These are phyloP conservation scores for Oreotrochilus melanogaster DNA, from an alignment of 2,113 vertebrate species.

Conservation along the genomic window DNA sequence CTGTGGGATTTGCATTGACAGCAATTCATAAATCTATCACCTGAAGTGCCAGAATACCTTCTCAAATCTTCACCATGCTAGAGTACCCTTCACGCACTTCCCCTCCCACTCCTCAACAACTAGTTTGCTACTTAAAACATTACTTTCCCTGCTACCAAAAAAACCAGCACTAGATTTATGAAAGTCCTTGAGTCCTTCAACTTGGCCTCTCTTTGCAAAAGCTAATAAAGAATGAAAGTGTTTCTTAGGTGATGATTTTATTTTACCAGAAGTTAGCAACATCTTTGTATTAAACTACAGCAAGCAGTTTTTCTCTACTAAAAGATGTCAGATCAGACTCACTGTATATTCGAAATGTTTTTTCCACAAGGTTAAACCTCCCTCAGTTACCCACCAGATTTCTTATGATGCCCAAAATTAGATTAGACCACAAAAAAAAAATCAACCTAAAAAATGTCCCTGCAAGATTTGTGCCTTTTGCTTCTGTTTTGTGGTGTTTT, in stretches of 20 bases:
- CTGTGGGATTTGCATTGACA: conserved; percentile 23
- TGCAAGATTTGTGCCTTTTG: neutral
- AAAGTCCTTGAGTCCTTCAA: conserved; percentile 4
- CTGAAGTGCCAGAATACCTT: neutral
- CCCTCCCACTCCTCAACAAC: conserved; percentile 11
- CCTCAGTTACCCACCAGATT: neutral
- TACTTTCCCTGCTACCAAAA: conserved; percentile 14
- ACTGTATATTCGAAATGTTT: conserved; percentile 47
- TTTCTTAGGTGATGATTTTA: conserved; percentile 51
- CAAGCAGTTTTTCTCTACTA: conserved; percentile 55
- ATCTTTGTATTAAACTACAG: conserved; percentile 61
- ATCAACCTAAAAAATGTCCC: conserved; percentile 11
- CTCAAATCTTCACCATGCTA: neutral
- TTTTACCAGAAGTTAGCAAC: conserved; percentile 72
- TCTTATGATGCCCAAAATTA: neutral
- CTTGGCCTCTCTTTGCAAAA: conserved; percentile 45
- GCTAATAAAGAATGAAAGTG: conserved; percentile 32
- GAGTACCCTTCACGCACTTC: neutral
- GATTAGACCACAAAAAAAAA: neutral
- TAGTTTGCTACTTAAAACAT: neutral
- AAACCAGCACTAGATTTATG: conserved; percentile 10
- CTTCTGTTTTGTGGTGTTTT: no score
- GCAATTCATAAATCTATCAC: neutral
- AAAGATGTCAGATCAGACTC: conserved; percentile 64
- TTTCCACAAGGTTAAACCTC: neutral